Percentiles rank a stretch among this genome's conserved stretches.
Evolutionary conservation across 2,797 vertebrate species (phyloP).

Genomic region (Podarcis siculus): DNA sequence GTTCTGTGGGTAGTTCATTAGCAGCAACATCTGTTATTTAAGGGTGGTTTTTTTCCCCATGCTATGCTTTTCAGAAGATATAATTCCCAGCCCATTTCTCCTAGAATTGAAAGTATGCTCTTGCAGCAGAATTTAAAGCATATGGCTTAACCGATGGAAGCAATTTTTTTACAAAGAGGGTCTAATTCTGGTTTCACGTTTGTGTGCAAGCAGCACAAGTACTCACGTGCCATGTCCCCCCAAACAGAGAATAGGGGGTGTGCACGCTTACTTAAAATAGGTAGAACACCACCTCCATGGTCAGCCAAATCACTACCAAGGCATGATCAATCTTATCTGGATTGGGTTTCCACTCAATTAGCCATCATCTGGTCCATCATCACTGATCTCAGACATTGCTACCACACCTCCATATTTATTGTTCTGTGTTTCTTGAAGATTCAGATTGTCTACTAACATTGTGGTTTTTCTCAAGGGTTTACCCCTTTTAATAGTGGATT

Average conservation of each 20-base stretch:
- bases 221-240: background rate
- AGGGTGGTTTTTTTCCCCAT: background rate
- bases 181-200: background rate
- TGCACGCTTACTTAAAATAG: background rate
- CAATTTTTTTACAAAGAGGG: conserved; percentile 4
- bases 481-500: background rate
- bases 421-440: background rate
- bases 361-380: background rate
- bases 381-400: background rate
- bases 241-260: background rate
- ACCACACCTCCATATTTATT: background rate
- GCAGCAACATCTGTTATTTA: conserved; percentile 49
- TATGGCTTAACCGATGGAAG: background rate
- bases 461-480: background rate
- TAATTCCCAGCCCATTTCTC: conserved; percentile 33
- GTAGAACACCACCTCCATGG: background rate
- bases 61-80: conserved; percentile 53
- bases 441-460: background rate
- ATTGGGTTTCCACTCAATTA: background rate
- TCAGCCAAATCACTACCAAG: too few relatives aligned
- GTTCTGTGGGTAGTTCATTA: conserved; percentile 38
- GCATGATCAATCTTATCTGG: background rate
- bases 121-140: conserved; percentile 44
- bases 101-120: background rate
- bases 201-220: background rate